phyloP scores from a whole-genome alignment of 2,888 invertebrate genomes.

The Aricia artaxerxes region DNA sequence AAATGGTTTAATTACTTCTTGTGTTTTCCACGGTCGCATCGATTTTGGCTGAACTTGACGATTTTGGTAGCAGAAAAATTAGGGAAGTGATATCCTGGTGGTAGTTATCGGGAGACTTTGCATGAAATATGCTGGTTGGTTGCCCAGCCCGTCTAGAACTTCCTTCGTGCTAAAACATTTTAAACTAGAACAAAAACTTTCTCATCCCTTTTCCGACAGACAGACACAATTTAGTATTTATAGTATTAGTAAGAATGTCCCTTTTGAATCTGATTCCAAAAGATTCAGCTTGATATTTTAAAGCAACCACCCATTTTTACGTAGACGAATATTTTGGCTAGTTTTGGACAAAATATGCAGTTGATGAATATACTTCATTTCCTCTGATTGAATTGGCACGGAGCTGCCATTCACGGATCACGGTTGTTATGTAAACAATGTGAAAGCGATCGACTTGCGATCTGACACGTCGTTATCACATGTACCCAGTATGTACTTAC shows the following conservation, averaged over 20 bases:
- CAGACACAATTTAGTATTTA: too few species aligned
- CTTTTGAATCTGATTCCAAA: too few species aligned
- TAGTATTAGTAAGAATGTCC: too few species aligned
- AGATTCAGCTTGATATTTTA: too few species aligned
- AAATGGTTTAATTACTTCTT: background rate
- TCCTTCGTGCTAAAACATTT: background rate
- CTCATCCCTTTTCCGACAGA: too few species aligned
- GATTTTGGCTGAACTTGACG: background rate
- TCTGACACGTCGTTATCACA: constrained; percentile 20
- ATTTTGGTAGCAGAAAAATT: background rate
- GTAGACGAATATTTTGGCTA: too few species aligned
- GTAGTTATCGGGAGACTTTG: background rate
- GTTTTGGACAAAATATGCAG: background rate
- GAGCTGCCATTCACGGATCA: constrained; percentile 7
- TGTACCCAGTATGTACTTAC: background rate
- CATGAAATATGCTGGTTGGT: background rate
- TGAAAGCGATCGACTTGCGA: constrained; percentile 15
- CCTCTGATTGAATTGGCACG: background rate
- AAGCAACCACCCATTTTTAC: too few species aligned
- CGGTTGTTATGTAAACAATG: constrained; percentile 26
- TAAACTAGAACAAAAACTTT: too few species aligned
- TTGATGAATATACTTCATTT: background rate
- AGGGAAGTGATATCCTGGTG: background rate
- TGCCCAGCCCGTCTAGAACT: background rate
- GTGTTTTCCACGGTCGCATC: background rate